Evolutionary conservation across 2,888 invertebrate genomes (phyloP).

Genomic region (Drosophila anomalata): DNA sequence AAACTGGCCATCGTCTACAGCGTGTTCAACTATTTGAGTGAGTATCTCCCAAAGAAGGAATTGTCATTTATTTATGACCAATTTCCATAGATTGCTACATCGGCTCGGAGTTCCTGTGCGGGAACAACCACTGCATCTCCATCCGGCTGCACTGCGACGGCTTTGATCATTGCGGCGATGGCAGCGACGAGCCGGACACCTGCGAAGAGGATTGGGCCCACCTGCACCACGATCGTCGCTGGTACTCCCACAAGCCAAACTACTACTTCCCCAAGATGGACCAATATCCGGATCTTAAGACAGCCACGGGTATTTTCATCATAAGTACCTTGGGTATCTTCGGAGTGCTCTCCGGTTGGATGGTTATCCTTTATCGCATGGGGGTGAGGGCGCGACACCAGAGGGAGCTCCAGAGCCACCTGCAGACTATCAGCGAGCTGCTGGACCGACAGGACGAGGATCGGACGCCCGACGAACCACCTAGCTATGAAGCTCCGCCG

Average conservation of each 20-base stretch:
- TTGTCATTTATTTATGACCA: no score
- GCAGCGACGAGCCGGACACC: slow-evolving; percentile 87
- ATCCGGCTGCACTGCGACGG: slow-evolving; percentile 89
- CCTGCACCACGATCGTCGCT: slow-evolving; percentile 85
- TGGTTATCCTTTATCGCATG: slow-evolving; percentile 87
- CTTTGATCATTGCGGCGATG: slow-evolving; percentile 91
- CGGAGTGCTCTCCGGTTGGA: slow-evolving; percentile 87
- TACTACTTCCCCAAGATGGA: slow-evolving; percentile 89
- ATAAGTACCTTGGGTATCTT: slow-evolving; percentile 87
- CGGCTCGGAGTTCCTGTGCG: slow-evolving; percentile 88
- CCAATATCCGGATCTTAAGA: slow-evolving; percentile 87
- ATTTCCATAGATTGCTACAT: slow-evolving; percentile 86
- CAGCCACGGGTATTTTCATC: slow-evolving; percentile 87
- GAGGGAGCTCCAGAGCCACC: slow-evolving; percentile 87
- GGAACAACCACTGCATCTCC: slow-evolving; percentile 89
- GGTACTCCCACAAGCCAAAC: slow-evolving; percentile 88
- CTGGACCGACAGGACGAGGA: slow-evolving; percentile 85
- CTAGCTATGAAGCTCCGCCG: slow-evolving; percentile 89
- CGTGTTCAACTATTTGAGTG: slow-evolving; percentile 89
- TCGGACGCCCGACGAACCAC: slow-evolving; percentile 85
- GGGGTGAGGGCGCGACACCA: slow-evolving; percentile 87
- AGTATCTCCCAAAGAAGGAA: slow-evolving; percentile 46
- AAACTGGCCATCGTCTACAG: slow-evolving; percentile 88
- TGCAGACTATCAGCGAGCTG: slow-evolving; percentile 89
- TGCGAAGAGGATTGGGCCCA: slow-evolving; percentile 87